Conservation (phyloP, 2,888 invertebrate genomes). For the Eustalomyia histrio region DNA sequence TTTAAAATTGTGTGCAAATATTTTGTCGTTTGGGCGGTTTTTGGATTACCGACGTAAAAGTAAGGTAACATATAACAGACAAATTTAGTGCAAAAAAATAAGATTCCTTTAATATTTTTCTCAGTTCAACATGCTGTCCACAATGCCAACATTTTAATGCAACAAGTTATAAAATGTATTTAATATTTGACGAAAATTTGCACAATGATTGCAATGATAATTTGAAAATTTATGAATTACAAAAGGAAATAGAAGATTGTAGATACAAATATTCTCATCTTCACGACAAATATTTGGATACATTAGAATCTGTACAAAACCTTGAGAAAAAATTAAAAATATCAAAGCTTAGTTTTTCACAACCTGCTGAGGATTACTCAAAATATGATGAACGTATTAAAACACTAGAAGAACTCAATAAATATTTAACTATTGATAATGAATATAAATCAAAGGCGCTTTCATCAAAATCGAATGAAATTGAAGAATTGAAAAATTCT, state of each 20-base stretch:
- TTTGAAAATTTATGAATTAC: background rate
- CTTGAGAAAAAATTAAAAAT: background rate
- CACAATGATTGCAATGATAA: background rate
- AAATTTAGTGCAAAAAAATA: too few species aligned
- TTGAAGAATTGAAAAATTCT: background rate
- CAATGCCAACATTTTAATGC: conserved; percentile 67
- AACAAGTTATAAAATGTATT: conserved; percentile 66
- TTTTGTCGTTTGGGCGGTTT: too few species aligned
- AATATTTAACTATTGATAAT: background rate
- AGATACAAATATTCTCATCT: background rate
- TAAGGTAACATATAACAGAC: too few species aligned
- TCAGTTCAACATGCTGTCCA: conserved; percentile 70
- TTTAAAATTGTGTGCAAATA: too few species aligned
- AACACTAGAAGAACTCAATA: background rate
- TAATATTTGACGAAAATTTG: conserved; percentile 68
- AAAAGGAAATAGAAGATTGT: background rate
- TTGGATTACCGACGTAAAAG: too few species aligned
- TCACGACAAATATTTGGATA: background rate
- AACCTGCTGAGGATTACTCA: background rate
- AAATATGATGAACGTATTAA: background rate
- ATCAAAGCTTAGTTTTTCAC: background rate
- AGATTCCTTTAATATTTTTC: background rate
- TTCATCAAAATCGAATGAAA: background rate
- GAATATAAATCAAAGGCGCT: background rate
- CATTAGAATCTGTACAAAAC: background rate